Percentiles rank a stretch among this genome's conserved stretches.
Evolutionary conservation across 2,113 vertebrate genomes (phyloP).

Genomic region (Tiliqua scincoides): DNA sequence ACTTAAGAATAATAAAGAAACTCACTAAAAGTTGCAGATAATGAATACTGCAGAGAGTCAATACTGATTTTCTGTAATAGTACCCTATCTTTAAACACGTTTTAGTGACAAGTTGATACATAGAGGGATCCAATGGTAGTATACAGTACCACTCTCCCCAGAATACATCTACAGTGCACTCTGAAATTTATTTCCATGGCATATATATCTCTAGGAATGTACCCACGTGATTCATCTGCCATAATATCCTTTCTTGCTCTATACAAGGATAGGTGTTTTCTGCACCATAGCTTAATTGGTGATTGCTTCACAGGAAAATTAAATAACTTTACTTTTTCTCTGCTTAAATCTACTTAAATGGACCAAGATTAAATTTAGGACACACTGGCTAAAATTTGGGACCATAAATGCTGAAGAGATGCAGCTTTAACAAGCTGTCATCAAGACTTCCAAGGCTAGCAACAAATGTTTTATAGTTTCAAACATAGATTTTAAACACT

Average conservation of each 20-base stretch:
- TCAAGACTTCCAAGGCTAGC: background rate
- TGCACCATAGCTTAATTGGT: too few species aligned
- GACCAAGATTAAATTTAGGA: background rate
- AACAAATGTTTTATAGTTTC: background rate
- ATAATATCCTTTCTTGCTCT: background rate
- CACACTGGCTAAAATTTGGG: background rate
- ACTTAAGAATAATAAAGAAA: too few species aligned
- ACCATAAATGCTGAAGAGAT: background rate
- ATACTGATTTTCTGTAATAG: too few species aligned
- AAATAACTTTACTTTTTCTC: background rate
- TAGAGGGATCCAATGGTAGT: background rate
- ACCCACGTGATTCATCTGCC: background rate
- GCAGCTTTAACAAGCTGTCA: background rate
- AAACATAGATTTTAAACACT: too few species aligned
- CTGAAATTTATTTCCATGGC: background rate
- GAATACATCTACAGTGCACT: background rate
- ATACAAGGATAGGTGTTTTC: background rate
- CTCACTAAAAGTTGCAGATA: too few species aligned
- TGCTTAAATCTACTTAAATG: fast-evolving
- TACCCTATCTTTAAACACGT: too few species aligned
- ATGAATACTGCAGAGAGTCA: too few species aligned
- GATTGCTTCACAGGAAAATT: background rate
- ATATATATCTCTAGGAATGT: background rate
- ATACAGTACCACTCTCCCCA: background rate
- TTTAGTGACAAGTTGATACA: background rate